Conservation (phyloP, 2,113 vertebrate genomes). For the Sinocyclocheilus anophthalmus region DNA sequence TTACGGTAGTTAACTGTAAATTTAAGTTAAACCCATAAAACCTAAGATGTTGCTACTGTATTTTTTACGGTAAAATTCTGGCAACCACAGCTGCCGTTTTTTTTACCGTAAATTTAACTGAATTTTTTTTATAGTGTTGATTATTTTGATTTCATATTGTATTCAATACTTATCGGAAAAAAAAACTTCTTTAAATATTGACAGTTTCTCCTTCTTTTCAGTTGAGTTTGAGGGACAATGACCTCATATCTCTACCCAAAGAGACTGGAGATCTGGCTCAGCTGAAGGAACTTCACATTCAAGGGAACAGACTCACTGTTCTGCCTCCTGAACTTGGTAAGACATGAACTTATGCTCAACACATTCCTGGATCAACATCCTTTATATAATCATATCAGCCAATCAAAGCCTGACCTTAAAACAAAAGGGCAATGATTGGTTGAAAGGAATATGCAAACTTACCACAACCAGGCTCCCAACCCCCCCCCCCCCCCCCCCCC, state of each 20-base stretch:
- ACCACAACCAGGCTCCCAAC: not conserved
- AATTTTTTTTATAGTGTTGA: not conserved
- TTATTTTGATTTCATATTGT: not conserved
- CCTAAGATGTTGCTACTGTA: too few species aligned
- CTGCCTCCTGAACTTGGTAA: slow-evolving; percentile 96
- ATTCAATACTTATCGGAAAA: too few species aligned
- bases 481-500: too few species aligned
- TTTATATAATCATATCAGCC: not conserved
- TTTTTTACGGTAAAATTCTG: too few species aligned
- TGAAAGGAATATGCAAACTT: not conserved
- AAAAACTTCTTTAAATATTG: too few species aligned
- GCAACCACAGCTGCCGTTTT: too few species aligned
- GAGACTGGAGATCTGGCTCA: slow-evolving; percentile 93
- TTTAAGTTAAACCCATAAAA: too few species aligned
- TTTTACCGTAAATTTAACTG: too few species aligned
- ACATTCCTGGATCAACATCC: not conserved
- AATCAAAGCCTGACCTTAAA: not conserved
- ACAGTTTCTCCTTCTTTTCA: slow-evolving; percentile 58
- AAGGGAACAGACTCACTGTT: slow-evolving; percentile 95
- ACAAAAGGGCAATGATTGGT: not conserved
- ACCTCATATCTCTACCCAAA: slow-evolving; percentile 94
- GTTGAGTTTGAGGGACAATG: slow-evolving; percentile 96
- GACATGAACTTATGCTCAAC: slow-evolving; percentile 35
- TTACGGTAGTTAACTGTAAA: too few species aligned
- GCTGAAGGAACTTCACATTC: slow-evolving; percentile 98